These are phyloP conservation scores for Apamea monoglypha DNA, from an alignment of 2,888 invertebrate genomes.

Conservation along the genomic window DNA sequence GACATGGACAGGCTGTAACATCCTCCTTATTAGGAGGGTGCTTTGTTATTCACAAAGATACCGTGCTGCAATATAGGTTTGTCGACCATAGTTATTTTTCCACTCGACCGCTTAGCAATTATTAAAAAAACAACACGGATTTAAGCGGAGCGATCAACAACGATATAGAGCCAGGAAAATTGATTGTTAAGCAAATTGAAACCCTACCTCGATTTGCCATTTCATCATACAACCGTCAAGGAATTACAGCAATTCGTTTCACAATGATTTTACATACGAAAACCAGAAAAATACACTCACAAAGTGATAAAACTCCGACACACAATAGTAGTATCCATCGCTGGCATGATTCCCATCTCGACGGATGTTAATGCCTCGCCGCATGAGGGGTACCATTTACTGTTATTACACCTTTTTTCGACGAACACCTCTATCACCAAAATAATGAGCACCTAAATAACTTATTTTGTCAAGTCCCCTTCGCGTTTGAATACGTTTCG, in stretches of 20 bases:
- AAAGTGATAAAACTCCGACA: slow-evolving; percentile 53
- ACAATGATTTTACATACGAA: not conserved
- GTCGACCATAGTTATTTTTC: not conserved
- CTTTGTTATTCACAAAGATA: too few relatives aligned
- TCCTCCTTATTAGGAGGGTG: too few relatives aligned
- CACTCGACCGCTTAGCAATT: not conserved
- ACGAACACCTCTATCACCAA: slow-evolving; percentile 80
- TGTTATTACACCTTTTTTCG: slow-evolving; percentile 82
- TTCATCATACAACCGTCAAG: not conserved
- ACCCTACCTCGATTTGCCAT: too few relatives aligned
- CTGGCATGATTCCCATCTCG: slow-evolving; percentile 74
- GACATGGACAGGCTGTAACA: not conserved
- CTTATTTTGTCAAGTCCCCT: slow-evolving; percentile 80
- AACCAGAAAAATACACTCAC: not conserved
- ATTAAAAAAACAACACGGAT: not conserved
- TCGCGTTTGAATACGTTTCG: slow-evolving; percentile 70
- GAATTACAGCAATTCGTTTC: not conserved
- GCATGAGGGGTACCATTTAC: slow-evolving; percentile 82
- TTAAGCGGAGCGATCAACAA: not conserved
- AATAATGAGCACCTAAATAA: slow-evolving; percentile 84
- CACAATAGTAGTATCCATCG: slow-evolving; percentile 65
- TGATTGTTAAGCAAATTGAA: not conserved
- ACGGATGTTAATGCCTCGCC: slow-evolving; percentile 81
- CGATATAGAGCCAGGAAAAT: not conserved
- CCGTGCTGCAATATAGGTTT: not conserved